Percentiles rank a stretch among this genome's conserved stretches.
phyloP scores from a whole-genome alignment of 2,113 vertebrate genomes.

The Himantopus leucocephalus region DNA sequence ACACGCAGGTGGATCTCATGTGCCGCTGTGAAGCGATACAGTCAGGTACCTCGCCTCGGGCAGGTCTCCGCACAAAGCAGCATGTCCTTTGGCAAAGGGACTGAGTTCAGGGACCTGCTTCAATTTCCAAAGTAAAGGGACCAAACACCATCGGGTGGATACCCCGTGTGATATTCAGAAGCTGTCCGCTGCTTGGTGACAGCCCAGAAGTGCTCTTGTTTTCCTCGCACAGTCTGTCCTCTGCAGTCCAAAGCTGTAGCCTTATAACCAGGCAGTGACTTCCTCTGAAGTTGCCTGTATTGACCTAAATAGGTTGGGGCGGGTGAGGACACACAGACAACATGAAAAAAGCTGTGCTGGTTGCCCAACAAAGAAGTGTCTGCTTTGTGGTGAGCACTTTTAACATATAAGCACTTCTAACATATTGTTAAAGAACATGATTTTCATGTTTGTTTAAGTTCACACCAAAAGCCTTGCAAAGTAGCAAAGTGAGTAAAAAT shows the following conservation, averaged over 20 bases:
- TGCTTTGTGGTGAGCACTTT: conserved; percentile 66
- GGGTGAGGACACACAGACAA: conserved; percentile 56
- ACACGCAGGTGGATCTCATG: accelerated
- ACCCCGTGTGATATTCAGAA: not conserved
- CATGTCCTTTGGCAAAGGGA: not conserved
- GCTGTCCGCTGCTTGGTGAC: not conserved
- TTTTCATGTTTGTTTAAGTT: conserved; percentile 60
- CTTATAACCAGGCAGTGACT: conserved; percentile 52
- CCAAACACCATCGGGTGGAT: accelerated
- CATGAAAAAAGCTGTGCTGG: conserved; percentile 59
- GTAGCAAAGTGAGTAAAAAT: conserved; percentile 32
- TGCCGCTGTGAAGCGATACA: accelerated
- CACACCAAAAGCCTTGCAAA: conserved; percentile 55
- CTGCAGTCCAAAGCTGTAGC: not conserved
- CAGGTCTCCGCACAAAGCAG: not conserved
- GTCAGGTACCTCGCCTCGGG: not conserved
- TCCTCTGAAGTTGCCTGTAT: conserved; percentile 62
- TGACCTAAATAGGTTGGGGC: conserved; percentile 68
- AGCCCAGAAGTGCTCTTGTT: not conserved
- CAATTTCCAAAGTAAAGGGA: not conserved
- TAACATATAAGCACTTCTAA: conserved; percentile 62
- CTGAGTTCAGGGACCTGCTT: not conserved
- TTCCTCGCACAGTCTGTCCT: not conserved
- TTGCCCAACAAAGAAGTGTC: conserved; percentile 65
- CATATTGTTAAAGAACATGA: conserved; percentile 47